Evolutionary conservation across 2,888 invertebrate genomes (phyloP).

Genomic region (Drosophila differens): DNA sequence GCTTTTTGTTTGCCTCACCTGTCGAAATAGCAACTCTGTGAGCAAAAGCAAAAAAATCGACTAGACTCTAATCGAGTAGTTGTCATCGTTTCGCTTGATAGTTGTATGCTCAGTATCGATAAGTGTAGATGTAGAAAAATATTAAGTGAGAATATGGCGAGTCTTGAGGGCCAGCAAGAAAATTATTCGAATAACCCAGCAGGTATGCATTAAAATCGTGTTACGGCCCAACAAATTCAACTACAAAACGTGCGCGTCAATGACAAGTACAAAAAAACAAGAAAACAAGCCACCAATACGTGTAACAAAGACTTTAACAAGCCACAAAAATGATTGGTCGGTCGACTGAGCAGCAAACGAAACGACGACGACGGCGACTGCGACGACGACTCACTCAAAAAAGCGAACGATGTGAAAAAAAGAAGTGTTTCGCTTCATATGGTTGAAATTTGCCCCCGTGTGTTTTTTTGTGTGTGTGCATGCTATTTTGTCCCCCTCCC

Average conservation of each 20-base stretch:
- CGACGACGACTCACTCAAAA: slow-evolving; percentile 71
- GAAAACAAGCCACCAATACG: slow-evolving; percentile 14
- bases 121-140: slow-evolving; percentile 66
- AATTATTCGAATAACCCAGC: slow-evolving; percentile 84
- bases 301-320: slow-evolving; percentile 45
- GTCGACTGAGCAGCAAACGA: slow-evolving; percentile 73
- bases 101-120: slow-evolving; percentile 57
- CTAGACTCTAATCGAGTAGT: slow-evolving; percentile 14
- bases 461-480: slow-evolving; percentile 55
- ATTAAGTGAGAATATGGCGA: slow-evolving; percentile 85
- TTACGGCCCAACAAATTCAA: slow-evolving; percentile 40
- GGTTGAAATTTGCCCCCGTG: slow-evolving; percentile 78
- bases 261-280: slow-evolving; percentile 47
- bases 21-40: slow-evolving; percentile 17
- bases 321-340: slow-evolving; percentile 70
- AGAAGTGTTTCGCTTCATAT: slow-evolving; percentile 73
- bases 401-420: slow-evolving; percentile 72
- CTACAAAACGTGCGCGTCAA: slow-evolving; percentile 27
- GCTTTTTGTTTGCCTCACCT: not conserved
- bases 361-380: slow-evolving; percentile 31
- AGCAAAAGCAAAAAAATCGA: slow-evolving; percentile 14
- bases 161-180: slow-evolving; percentile 86
- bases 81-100: slow-evolving; percentile 41
- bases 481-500: slow-evolving; percentile 35
- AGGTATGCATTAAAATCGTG: slow-evolving; percentile 83